phyloP scores from a whole-genome alignment of 2,113 vertebrate genomes.

The Micronycteris hirsuta region DNA sequence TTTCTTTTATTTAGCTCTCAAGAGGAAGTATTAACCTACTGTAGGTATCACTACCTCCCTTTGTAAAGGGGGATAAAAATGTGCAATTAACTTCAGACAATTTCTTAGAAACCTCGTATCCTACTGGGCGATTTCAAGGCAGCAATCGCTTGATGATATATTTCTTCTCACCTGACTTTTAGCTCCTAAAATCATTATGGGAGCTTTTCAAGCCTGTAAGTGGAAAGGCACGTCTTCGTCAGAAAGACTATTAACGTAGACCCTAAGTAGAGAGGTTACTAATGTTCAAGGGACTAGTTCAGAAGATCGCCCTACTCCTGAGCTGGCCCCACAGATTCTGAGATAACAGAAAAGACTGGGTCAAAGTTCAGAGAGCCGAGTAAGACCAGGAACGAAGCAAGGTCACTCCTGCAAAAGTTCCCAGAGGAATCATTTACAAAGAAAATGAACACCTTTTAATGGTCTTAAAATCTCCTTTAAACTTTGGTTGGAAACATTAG shows the following conservation, averaged over 20 bases:
- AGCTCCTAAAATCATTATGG: slow-evolving; percentile 70
- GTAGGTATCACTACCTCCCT: slow-evolving; percentile 52
- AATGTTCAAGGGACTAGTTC: slow-evolving; percentile 70
- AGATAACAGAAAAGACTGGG: slow-evolving; percentile 63
- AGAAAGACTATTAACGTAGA: slow-evolving; percentile 70
- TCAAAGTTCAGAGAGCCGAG: slow-evolving; percentile 50
- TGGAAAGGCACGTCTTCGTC: slow-evolving; percentile 43
- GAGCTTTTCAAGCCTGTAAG: slow-evolving; percentile 71
- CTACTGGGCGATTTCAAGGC: slow-evolving; percentile 61
- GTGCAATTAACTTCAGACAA: slow-evolving; percentile 75
- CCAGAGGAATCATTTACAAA: slow-evolving; percentile 2
- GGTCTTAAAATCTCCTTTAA: background rate
- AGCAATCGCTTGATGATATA: slow-evolving; percentile 65
- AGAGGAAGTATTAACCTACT: slow-evolving; percentile 55
- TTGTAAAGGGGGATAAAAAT: slow-evolving; percentile 50
- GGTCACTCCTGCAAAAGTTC: slow-evolving; percentile 12
- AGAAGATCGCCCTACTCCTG: slow-evolving; percentile 50
- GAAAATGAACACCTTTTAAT: background rate
- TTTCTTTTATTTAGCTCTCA: slow-evolving; percentile 68
- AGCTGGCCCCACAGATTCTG: slow-evolving; percentile 62
- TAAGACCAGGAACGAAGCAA: background rate
- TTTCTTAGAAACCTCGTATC: slow-evolving; percentile 62
- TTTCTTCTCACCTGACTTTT: slow-evolving; percentile 47
- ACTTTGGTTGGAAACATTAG: background rate
- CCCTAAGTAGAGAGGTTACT: slow-evolving; percentile 73